Conservation (phyloP, 2,888 invertebrate species). For the Amphipyra berbera region DNA sequence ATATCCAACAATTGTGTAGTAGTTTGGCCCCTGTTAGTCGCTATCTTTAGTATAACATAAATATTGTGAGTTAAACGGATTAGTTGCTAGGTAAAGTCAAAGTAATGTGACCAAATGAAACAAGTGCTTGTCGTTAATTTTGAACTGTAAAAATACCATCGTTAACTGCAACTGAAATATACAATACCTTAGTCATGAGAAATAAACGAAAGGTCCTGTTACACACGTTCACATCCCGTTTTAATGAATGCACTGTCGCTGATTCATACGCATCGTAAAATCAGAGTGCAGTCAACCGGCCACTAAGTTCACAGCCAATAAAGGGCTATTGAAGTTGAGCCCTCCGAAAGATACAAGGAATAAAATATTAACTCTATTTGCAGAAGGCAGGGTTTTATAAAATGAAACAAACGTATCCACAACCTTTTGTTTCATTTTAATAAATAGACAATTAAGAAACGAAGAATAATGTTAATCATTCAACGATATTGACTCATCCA, state of each 20-base stretch:
- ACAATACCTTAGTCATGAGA: conserved; percentile 71
- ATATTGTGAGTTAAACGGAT: conserved; percentile 10
- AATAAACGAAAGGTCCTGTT: conserved; percentile 66
- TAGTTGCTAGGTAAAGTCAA: conserved; percentile 17
- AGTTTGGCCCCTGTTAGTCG: conserved; percentile 20
- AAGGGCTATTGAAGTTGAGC: conserved; percentile 54
- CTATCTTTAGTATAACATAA: conserved; percentile 13
- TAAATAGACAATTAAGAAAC: conserved; percentile 58
- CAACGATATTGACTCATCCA: conserved; percentile 76
- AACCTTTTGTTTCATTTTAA: conserved; percentile 15
- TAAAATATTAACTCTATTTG: conserved; percentile 38
- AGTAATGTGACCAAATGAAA: conserved; percentile 12
- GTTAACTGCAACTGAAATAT: conserved; percentile 48
- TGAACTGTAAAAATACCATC: conserved; percentile 39
- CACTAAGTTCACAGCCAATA: conserved; percentile 70
- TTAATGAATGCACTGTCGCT: conserved; percentile 76
- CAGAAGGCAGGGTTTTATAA: conserved; percentile 12
- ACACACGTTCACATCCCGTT: conserved; percentile 70
- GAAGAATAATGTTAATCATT: conserved; percentile 74
- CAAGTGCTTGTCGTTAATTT: conserved; percentile 33
- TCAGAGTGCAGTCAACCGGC: conserved; percentile 74
- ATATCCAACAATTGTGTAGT: conserved; percentile 60
- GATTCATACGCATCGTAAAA: conserved; percentile 81
- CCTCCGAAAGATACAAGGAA: conserved; percentile 25
- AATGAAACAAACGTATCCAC: conserved; percentile 12